Percentiles rank a stretch among this genome's conserved stretches.
Evolutionary conservation across 1,140 invertebrate species (phyloP).

Genomic region (Lysiphlebus fabarum): DNA sequence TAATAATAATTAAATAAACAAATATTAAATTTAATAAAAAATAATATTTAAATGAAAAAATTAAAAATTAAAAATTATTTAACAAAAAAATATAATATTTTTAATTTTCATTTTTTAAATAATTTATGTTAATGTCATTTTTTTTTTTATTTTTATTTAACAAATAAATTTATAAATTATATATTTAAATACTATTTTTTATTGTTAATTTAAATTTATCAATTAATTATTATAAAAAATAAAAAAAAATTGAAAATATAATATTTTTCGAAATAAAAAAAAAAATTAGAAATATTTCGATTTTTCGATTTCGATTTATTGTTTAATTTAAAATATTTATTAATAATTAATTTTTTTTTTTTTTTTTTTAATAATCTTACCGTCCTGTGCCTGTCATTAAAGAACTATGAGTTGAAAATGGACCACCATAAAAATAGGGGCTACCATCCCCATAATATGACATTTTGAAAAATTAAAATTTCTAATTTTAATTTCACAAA

Average conservation of each 20-base stretch:
- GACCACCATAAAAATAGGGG: slow-evolving; percentile 43
- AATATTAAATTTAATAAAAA: not conserved
- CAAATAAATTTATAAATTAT: too few relatives aligned
- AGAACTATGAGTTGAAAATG: slow-evolving; percentile 50
- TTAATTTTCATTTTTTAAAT: too few relatives aligned
- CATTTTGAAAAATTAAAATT: slow-evolving; percentile 33
- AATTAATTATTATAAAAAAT: too few relatives aligned
- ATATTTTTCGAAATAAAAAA: too few relatives aligned
- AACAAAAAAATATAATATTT: too few relatives aligned
- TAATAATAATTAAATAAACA: not conserved
- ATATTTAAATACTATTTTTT: not conserved
- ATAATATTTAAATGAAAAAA: too few relatives aligned
- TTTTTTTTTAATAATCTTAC: slow-evolving; percentile 36
- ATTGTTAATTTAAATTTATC: too few relatives aligned
- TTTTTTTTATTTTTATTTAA: too few relatives aligned
- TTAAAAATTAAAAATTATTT: too few relatives aligned
- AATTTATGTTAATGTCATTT: too few relatives aligned
- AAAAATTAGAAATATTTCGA: not conserved
- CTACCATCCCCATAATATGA: slow-evolving; percentile 46
- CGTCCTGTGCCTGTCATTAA: slow-evolving; percentile 49
- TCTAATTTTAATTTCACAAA: slow-evolving; percentile 6
- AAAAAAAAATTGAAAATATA: not conserved
- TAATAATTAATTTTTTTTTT: not conserved
- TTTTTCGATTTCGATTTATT: too few relatives aligned
- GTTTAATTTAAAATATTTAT: not conserved